Percentiles rank a stretch among this genome's conserved stretches.
Evolutionary conservation across 1,140 invertebrate species (phyloP).

Genomic region (Heliothis virescens): DNA sequence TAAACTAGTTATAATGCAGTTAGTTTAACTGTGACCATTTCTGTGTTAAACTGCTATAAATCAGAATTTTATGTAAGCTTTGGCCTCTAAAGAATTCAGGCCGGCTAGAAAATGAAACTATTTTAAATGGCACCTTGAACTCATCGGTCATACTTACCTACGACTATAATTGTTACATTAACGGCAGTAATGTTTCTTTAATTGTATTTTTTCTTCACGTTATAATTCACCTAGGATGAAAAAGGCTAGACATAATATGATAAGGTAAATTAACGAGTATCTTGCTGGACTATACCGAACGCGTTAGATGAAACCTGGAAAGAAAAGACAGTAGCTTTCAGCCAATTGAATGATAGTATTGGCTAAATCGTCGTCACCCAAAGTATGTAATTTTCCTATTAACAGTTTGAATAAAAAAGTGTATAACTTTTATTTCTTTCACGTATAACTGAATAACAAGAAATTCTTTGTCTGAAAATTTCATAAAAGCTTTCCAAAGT

Average conservation of each 20-base stretch:
- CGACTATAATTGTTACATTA: not conserved
- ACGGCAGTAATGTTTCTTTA: too few species aligned
- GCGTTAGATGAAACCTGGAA: too few species aligned
- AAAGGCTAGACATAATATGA: too few species aligned
- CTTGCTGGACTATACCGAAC: too few species aligned
- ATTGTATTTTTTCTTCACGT: too few species aligned
- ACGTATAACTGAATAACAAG: not conserved
- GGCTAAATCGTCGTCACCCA: too few species aligned
- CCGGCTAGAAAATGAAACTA: constrained; percentile 16
- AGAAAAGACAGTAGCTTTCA: too few species aligned
- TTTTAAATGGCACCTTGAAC: constrained; percentile 5
- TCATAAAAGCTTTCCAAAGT: constrained; percentile 3
- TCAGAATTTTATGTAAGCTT: constrained; percentile 19
- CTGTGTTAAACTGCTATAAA: constrained; percentile 9
- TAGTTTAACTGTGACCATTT: constrained; percentile 24
- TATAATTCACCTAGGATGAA: too few species aligned
- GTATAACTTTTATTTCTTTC: not conserved
- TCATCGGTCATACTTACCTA: not conserved
- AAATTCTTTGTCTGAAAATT: not conserved
- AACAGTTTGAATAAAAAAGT: too few species aligned
- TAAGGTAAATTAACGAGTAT: too few species aligned
- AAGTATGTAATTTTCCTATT: too few species aligned
- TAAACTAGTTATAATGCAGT: constrained; percentile 33
- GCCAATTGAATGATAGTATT: too few species aligned
- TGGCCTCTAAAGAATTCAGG: constrained; percentile 35